Evolutionary conservation across 2,797 vertebrate genomes (phyloP).

Genomic region (Chanos chanos): DNA sequence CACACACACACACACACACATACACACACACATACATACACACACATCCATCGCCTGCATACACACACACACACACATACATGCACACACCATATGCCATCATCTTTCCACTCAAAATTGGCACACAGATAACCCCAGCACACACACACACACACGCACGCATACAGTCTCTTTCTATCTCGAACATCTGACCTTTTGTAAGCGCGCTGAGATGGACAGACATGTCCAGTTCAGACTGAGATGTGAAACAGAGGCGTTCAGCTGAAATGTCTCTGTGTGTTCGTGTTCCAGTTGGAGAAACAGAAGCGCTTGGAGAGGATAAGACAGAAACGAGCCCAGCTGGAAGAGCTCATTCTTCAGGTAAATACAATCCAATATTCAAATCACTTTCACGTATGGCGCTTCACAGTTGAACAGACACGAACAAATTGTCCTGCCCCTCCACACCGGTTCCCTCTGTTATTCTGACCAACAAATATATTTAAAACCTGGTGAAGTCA

Average conservation of each 20-base stretch:
- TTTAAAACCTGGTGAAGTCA: too few species aligned
- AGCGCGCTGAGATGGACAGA: background rate
- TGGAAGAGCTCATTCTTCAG: constrained; percentile 83
- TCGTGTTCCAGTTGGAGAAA: constrained; percentile 76
- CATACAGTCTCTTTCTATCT: background rate
- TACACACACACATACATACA: background rate
- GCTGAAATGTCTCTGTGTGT: background rate
- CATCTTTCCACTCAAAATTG: too few species aligned
- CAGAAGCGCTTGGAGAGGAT: constrained; percentile 83
- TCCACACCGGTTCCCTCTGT: too few species aligned
- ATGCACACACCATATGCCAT: too few species aligned
- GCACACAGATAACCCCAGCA: too few species aligned
- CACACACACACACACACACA: background rate
- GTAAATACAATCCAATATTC: constrained; percentile 57
- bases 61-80: background rate
- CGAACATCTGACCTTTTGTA: too few species aligned
- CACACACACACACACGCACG: background rate
- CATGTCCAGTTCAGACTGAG: background rate
- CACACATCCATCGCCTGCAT: background rate
- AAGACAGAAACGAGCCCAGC: constrained; percentile 80
- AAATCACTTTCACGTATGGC: too few species aligned
- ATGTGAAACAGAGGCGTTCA: too few species aligned
- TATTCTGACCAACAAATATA: too few species aligned
- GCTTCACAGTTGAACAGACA: too few species aligned
- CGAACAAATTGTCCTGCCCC: too few species aligned